Percentiles rank a stretch among this genome's conserved stretches.
Evolutionary conservation across 2,113 vertebrate species (phyloP).

Genomic region (Carlito syrichta): DNA sequence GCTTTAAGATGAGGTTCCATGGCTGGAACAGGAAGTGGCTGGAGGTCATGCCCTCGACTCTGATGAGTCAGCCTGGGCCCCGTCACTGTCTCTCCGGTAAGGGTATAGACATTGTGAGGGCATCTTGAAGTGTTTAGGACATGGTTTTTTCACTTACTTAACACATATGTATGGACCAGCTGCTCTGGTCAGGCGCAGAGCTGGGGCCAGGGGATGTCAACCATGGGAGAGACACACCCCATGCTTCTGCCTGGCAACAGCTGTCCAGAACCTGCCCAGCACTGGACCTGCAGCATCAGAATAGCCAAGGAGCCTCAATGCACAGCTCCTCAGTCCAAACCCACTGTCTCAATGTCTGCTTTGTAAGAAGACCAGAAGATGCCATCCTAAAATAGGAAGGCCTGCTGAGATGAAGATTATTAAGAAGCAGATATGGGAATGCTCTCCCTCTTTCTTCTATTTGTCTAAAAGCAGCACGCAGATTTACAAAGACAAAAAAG

Average conservation of each 20-base stretch:
- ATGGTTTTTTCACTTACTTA: background rate
- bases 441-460: background rate
- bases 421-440: background rate
- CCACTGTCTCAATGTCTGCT: background rate
- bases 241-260: background rate
- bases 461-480: background rate
- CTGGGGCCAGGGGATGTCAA: background rate
- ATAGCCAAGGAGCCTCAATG: background rate
- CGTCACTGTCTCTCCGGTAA: background rate
- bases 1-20: background rate
- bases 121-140: background rate
- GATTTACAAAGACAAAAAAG: background rate
- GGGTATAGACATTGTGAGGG: background rate
- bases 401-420: background rate
- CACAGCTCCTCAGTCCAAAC: too few species aligned
- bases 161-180: background rate
- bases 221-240: background rate
- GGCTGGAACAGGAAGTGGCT: background rate
- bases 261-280: background rate
- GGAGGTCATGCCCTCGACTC: background rate
- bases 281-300: rapidly evolving
- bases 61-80: background rate
- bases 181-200: background rate
- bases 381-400: too few species aligned
- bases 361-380: background rate